Evolutionary conservation across 2,113 vertebrate species (phyloP).

Genomic region (Mustela lutreola): DNA sequence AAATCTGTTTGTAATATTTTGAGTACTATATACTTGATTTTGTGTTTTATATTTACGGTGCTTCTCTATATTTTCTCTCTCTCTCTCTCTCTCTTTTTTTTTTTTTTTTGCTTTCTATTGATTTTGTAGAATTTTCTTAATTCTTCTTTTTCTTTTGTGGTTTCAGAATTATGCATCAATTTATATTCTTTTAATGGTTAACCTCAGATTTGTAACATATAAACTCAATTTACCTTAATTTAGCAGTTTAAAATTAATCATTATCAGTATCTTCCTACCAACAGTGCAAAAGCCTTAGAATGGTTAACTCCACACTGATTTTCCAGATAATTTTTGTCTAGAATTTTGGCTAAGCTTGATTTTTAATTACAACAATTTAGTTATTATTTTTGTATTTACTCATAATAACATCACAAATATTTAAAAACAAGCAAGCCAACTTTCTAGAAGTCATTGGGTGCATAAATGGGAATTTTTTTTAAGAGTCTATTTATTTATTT

Average conservation of each 20-base stretch:
- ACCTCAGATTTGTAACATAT: constrained; percentile 33
- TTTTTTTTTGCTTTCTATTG: background rate
- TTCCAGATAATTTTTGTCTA: background rate
- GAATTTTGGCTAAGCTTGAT: background rate
- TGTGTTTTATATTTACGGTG: background rate
- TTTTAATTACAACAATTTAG: background rate
- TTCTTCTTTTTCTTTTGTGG: constrained; percentile 15
- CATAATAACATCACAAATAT: background rate
- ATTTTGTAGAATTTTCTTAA: constrained; percentile 41
- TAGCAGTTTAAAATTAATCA: constrained; percentile 43
- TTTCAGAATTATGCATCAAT: constrained; percentile 47
- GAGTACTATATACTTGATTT: background rate
- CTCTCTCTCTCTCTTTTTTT: background rate
- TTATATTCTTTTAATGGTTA: constrained; percentile 44
- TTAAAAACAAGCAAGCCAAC: background rate
- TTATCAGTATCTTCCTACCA: background rate
- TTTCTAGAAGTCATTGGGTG: background rate
- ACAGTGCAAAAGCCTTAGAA: background rate
- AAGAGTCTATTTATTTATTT: no score
- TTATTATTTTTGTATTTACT: constrained; percentile 1
- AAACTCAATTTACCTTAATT: constrained; percentile 45
- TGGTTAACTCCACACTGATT: background rate
- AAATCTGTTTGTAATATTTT: background rate
- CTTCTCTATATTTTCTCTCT: background rate
- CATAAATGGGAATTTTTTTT: background rate